phyloP scores from a whole-genome alignment of 2,888 invertebrate species.

The Aricia artaxerxes region DNA sequence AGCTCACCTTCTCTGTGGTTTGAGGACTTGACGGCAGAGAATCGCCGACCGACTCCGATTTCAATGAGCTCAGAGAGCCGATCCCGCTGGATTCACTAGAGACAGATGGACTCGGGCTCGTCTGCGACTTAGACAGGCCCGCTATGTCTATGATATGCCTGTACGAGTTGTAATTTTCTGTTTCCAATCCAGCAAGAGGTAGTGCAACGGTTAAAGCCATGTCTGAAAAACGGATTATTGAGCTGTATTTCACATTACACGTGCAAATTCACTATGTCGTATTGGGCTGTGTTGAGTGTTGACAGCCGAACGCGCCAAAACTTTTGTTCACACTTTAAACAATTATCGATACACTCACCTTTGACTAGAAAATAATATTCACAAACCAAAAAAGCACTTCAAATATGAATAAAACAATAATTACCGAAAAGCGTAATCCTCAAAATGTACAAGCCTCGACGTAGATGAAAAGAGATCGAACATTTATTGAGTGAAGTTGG shows the following conservation, averaged over 20 bases:
- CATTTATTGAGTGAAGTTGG: slow-evolving; percentile 75
- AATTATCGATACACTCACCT: slow-evolving; percentile 50
- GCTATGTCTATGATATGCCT: slow-evolving; percentile 77
- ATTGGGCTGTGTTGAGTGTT: slow-evolving; percentile 64
- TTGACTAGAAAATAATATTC: slow-evolving; percentile 46
- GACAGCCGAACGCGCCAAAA: slow-evolving; percentile 77
- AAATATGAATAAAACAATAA: slow-evolving; percentile 62
- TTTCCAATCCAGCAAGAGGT: slow-evolving; percentile 79
- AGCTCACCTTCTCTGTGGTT: slow-evolving; percentile 75
- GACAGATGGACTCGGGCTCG: slow-evolving; percentile 79
- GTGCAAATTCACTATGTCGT: slow-evolving; percentile 67
- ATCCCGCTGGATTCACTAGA: slow-evolving; percentile 83
- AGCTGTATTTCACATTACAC: slow-evolving; percentile 68
- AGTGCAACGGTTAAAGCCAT: slow-evolving; percentile 83
- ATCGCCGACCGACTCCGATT: slow-evolving; percentile 74
- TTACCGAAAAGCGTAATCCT: slow-evolving; percentile 77
- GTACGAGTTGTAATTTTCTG: slow-evolving; percentile 75
- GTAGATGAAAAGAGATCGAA: slow-evolving; percentile 76
- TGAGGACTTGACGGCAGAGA: slow-evolving; percentile 78
- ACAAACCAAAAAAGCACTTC: slow-evolving; percentile 48
- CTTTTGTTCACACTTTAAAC: slow-evolving; percentile 53
- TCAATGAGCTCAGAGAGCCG: slow-evolving; percentile 79
- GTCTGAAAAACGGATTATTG: slow-evolving; percentile 68
- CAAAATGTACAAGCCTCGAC: slow-evolving; percentile 73
- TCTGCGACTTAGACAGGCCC: slow-evolving; percentile 72